phyloP scores from a whole-genome alignment of 2,888 invertebrate species.

The Parnassius orleans region DNA sequence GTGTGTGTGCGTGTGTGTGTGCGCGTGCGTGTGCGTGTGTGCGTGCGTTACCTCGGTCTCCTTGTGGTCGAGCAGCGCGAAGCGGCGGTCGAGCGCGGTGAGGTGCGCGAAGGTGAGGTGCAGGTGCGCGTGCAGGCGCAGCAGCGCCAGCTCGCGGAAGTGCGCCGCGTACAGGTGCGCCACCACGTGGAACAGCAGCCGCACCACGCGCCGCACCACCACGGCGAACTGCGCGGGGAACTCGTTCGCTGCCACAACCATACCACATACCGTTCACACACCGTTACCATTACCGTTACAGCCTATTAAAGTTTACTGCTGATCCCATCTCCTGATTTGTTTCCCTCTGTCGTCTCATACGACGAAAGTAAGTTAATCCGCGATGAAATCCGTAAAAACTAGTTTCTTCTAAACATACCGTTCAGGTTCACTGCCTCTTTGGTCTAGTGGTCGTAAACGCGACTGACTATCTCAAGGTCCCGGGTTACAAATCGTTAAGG shows the following conservation, averaged over 20 bases:
- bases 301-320: too few relatives aligned
- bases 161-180: constrained; percentile 99
- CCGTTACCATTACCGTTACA: background rate
- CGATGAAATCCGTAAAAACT: too few relatives aligned
- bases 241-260: constrained; percentile 86
- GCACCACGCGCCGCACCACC: constrained; percentile 97
- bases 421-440: too few relatives aligned
- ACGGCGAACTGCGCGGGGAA: constrained; percentile 97
- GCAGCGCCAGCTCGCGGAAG: constrained; percentile 96
- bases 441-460: too few relatives aligned
- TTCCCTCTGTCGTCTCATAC: too few relatives aligned
- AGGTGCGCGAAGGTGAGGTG: constrained; percentile 99
- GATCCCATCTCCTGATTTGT: too few relatives aligned
- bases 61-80: constrained; percentile 95
- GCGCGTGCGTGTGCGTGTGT: background rate
- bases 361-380: background rate
- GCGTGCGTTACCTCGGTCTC: constrained; percentile 86
- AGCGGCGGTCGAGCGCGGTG: constrained; percentile 91
- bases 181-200: constrained; percentile 98
- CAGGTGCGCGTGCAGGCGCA: constrained; percentile 97
- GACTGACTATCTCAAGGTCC: too few relatives aligned
- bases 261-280: background rate
- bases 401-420: background rate
- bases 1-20: background rate
- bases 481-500: too few relatives aligned